Percentiles rank a stretch among this genome's conserved stretches.
Conservation (phyloP, 2,797 vertebrate genomes). For the Lepus oiostolus region DNA sequence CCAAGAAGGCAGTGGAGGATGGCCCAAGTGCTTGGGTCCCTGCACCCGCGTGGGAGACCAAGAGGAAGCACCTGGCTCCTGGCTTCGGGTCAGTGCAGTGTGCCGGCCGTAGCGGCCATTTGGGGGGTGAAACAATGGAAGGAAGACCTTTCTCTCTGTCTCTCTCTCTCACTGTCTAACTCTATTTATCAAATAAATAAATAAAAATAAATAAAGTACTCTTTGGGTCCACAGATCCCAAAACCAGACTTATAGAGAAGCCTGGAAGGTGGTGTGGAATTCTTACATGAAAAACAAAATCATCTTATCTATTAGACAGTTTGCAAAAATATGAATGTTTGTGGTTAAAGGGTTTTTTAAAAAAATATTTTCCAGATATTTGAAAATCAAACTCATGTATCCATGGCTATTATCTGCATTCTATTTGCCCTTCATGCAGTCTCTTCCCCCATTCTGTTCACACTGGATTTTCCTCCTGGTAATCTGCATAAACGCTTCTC, state of each 20-base stretch:
- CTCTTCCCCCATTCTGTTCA: neutral
- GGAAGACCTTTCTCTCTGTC: no score
- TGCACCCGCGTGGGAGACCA: no score
- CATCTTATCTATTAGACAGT: neutral
- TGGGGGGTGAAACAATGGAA: no score
- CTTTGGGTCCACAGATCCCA: neutral
- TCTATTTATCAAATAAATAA: no score
- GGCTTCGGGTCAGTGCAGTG: no score
- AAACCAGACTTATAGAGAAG: slow-evolving; percentile 4
- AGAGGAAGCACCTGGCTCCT: no score
- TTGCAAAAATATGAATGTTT: neutral
- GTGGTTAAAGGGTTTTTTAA: neutral
- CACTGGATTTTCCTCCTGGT: neutral
- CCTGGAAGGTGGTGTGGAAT: neutral
- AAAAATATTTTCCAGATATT: neutral
- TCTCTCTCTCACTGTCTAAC: no score
- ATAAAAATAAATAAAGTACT: neutral
- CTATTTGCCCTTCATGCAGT: neutral
- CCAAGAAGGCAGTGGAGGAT: no score
- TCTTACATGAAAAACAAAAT: slow-evolving; percentile 28
- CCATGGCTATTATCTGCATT: neutral
- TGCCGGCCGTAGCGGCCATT: no score
- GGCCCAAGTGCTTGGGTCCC: no score
- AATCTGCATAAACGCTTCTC: neutral
- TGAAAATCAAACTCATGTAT: slow-evolving; percentile 16